Evolutionary conservation across 2,113 vertebrate genomes (phyloP).

Genomic region (Heptranchias perlo): DNA sequence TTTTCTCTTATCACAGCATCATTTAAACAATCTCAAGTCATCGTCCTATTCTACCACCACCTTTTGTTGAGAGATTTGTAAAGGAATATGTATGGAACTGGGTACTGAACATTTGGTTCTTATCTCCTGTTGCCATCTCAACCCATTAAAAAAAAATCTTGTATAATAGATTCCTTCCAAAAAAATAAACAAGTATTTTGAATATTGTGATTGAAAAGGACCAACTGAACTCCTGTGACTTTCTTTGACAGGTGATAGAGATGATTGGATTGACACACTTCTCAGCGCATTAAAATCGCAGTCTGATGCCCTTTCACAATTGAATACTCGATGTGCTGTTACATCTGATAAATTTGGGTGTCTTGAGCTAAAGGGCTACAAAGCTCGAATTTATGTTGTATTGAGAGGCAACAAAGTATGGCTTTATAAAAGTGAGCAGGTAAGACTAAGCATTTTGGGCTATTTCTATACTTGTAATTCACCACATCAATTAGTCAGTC

Average conservation of each 20-base stretch:
- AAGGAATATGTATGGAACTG: background rate
- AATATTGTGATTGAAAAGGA: background rate
- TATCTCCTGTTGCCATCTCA: background rate
- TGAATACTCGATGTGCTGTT: constrained; percentile 47
- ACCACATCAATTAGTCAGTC: background rate
- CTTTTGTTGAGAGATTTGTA: background rate
- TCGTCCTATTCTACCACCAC: background rate
- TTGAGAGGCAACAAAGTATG: constrained; percentile 80
- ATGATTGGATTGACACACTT: constrained; percentile 80
- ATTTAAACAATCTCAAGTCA: background rate
- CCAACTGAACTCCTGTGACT: background rate
- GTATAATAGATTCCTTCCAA: background rate
- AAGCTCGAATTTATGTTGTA: constrained; percentile 83
- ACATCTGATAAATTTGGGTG: constrained; percentile 73
- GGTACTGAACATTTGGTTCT: background rate
- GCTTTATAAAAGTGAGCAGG: constrained; percentile 95
- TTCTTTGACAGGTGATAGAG: constrained; percentile 70
- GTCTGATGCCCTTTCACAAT: constrained; percentile 50
- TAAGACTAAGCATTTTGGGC: constrained; percentile 49
- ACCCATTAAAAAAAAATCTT: background rate
- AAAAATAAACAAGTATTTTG: too few species aligned
- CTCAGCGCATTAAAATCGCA: constrained; percentile 65
- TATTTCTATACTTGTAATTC: background rate
- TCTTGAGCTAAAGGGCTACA: constrained; percentile 86
- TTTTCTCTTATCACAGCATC: background rate